These are phyloP conservation scores for Pristiophorus japonicus DNA, from an alignment of 2,113 vertebrate genomes.

Conservation along the genomic window DNA sequence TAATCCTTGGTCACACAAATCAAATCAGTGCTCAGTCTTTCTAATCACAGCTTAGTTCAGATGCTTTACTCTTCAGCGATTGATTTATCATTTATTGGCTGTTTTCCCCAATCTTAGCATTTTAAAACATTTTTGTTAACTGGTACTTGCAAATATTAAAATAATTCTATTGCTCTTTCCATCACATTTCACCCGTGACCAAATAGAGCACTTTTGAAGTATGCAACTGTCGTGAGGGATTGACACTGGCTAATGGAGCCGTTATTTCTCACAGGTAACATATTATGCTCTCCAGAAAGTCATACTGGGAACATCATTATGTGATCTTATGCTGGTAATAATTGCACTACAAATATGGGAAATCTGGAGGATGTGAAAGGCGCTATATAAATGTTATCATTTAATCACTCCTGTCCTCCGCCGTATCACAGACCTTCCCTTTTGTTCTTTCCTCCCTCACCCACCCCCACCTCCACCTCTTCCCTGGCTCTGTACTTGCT, in stretches of 20 bases:
- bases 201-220: no score
- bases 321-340: no score
- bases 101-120: neutral
- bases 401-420: neutral
- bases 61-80: neutral
- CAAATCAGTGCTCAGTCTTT: slow-evolving; percentile 38
- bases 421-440: neutral
- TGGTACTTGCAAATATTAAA: neutral
- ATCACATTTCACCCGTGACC: no score
- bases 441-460: neutral
- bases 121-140: neutral
- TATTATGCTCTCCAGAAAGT: no score
- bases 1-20: slow-evolving; percentile 47
- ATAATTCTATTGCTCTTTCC: no score
- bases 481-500: neutral
- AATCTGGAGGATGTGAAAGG: no score
- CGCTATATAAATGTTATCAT: no score
- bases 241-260: no score
- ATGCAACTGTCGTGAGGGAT: no score
- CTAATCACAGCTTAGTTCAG: neutral
- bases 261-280: no score
- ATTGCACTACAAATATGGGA: no score
- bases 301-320: no score
- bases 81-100: neutral
- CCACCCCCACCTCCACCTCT: neutral